Percentiles rank a stretch among this genome's conserved stretches.
Conservation (phyloP, 2,888 invertebrate species). For the Calliphora vomitoria region DNA sequence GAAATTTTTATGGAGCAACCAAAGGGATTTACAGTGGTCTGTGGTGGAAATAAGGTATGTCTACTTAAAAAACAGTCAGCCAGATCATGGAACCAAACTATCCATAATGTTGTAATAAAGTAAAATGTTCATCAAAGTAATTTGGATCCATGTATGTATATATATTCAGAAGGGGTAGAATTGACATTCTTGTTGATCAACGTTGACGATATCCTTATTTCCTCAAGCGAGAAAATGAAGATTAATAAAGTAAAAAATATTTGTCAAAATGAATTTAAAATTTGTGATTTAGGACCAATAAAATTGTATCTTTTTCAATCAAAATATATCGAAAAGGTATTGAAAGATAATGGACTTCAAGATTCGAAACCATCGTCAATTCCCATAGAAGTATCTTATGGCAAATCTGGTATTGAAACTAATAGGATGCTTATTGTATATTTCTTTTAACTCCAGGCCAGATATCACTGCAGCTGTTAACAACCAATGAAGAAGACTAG, state of each 20-base stretch:
- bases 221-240: neutral
- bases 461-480: neutral
- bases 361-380: too few relatives aligned
- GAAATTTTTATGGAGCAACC: conserved; percentile 73
- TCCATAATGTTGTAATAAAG: conserved; percentile 4
- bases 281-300: conserved; percentile 24
- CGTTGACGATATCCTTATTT: conserved; percentile 35
- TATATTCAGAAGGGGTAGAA: conserved; percentile 26
- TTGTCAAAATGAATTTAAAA: conserved; percentile 18
- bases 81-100: conserved; percentile 39
- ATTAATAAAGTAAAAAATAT: conserved; percentile 23
- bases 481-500: conserved; percentile 22
- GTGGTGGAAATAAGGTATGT: conserved; percentile 29
- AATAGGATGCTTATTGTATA: too few relatives aligned
- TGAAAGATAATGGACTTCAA: too few relatives aligned
- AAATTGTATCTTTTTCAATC: neutral
- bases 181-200: conserved; percentile 31
- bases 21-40: conserved; percentile 61
- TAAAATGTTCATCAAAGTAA: conserved; percentile 28
- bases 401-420: too few relatives aligned
- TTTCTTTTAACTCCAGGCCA: neutral
- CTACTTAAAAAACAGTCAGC: conserved; percentile 45
- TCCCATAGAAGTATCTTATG: too few relatives aligned
- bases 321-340: too few relatives aligned
- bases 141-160: conserved; percentile 23